phyloP scores from a whole-genome alignment of 2,888 invertebrate species.

The Chrysotoxum bicinctum region DNA sequence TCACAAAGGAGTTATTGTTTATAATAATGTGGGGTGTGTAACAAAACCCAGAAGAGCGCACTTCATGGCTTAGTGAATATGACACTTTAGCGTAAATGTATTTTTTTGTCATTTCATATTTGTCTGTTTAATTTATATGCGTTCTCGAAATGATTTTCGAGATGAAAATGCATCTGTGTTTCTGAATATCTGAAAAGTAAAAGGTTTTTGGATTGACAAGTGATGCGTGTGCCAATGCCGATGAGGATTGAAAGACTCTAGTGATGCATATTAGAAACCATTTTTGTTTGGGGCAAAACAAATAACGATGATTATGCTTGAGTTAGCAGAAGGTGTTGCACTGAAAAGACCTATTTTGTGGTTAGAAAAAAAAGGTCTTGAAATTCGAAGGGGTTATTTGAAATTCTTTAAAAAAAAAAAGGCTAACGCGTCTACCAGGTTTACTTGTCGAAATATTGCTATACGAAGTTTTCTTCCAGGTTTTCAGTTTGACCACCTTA shows the following conservation, averaged over 20 bases:
- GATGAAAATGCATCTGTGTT: conserved; percentile 50
- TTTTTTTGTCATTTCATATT: conserved; percentile 23
- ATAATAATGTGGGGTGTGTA: conserved; percentile 50
- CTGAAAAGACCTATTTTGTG: neutral
- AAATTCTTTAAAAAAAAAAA: neutral
- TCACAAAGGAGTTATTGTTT: conserved; percentile 67
- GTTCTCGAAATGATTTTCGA: conserved; percentile 15
- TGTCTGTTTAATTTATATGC: conserved; percentile 45
- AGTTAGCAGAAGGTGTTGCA: conserved; percentile 17
- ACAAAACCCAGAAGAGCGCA: conserved; percentile 61
- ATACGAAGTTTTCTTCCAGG: too few relatives aligned
- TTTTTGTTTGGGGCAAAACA: neutral
- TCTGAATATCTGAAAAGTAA: conserved; percentile 17
- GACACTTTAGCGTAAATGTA: conserved; percentile 64
- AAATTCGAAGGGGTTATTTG: neutral
- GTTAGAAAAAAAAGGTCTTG: neutral
- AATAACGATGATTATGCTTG: conserved; percentile 9
- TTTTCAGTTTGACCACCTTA: too few relatives aligned
- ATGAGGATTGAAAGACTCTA: conserved; percentile 5
- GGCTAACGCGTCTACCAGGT: neutral
- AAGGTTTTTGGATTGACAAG: conserved; percentile 35
- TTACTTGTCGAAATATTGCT: neutral
- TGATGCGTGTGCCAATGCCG: conserved; percentile 39
- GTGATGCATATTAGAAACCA: conserved; percentile 1
- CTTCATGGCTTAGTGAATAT: conserved; percentile 59